Percentiles rank a stretch among this genome's conserved stretches.
phyloP scores from a whole-genome alignment of 2,888 invertebrate genomes.

The Galeruca laticollis region DNA sequence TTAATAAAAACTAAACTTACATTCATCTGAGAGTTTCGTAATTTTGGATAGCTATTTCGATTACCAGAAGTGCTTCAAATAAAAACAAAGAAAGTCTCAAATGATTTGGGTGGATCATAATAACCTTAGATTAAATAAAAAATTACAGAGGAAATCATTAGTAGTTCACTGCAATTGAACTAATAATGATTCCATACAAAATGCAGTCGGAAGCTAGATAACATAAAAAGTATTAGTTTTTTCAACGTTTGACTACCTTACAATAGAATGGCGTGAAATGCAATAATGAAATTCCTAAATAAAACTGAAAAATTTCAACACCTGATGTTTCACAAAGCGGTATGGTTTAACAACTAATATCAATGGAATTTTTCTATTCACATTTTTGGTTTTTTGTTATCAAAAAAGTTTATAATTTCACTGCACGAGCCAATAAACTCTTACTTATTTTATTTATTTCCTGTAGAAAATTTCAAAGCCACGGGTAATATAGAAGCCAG shows the following conservation, averaged over 20 bases:
- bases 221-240: background rate
- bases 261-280: background rate
- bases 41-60: no score
- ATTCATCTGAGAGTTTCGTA: no score
- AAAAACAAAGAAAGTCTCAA: no score
- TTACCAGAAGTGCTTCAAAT: no score
- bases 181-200: no score
- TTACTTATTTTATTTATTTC: slow-evolving; percentile 22
- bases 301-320: background rate
- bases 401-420: slow-evolving; percentile 1
- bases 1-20: no score
- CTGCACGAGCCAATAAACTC: slow-evolving; percentile 21
- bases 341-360: background rate
- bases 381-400: slow-evolving; percentile 5
- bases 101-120: no score
- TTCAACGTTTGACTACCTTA: background rate
- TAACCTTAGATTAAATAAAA: no score
- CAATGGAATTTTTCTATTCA: slow-evolving; percentile 6
- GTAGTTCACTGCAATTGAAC: no score
- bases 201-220: no score
- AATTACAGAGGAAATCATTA: no score
- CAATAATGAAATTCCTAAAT: background rate
- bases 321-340: background rate
- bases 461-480: slow-evolving; percentile 19
- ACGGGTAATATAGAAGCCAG: slow-evolving; percentile 12